Evolutionary conservation across 2,888 invertebrate genomes (phyloP).

Genomic region (Nemoura dubitans): DNA sequence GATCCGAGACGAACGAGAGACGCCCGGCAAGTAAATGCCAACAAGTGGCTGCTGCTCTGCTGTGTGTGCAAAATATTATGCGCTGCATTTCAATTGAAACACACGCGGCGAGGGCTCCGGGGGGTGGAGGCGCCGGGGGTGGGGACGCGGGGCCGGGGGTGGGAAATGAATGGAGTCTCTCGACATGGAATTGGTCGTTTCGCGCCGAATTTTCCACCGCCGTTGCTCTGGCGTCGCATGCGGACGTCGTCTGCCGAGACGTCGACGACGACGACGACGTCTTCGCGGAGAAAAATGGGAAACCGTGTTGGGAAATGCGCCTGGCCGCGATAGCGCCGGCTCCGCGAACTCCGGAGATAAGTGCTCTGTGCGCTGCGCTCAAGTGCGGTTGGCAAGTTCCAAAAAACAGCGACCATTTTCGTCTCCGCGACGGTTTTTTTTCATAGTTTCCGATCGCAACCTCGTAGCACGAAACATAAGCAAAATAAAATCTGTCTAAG

Average conservation of each 20-base stretch:
- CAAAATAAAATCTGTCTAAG: not conserved
- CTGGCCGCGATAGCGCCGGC: not conserved
- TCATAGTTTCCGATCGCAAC: not conserved
- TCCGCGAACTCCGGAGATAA: not conserved
- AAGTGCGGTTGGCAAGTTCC: not conserved
- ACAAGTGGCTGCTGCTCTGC: not conserved
- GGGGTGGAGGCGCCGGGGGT: not conserved
- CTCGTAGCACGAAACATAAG: not conserved
- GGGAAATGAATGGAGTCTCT: not conserved
- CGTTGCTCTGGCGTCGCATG: too few species aligned
- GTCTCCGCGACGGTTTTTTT: not conserved
- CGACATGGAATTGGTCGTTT: not conserved
- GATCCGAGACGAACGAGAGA: not conserved
- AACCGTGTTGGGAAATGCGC: not conserved
- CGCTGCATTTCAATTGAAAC: conserved; percentile 15
- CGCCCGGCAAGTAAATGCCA: not conserved
- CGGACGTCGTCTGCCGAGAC: not conserved
- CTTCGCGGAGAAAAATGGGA: not conserved
- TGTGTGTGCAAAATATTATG: conserved; percentile 3
- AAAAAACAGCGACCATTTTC: not conserved
- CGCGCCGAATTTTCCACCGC: not conserved
- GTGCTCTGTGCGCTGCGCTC: not conserved
- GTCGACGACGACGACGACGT: not conserved
- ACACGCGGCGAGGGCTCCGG: not conserved
- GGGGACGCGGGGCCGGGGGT: not conserved